phyloP scores from a whole-genome alignment of 2,888 invertebrate species.

The Pheosia tremula region DNA sequence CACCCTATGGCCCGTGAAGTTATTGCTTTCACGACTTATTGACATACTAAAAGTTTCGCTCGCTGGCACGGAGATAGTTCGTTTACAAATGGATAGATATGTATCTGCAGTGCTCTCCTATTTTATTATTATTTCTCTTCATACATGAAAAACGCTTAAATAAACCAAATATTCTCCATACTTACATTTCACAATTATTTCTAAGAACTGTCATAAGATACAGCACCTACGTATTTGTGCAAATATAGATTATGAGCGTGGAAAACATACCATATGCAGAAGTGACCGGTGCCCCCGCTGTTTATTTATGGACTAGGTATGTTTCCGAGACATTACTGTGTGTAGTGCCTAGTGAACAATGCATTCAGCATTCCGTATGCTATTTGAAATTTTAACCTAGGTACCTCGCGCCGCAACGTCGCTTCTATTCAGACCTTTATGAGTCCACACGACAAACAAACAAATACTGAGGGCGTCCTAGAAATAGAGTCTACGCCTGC shows the following conservation, averaged over 20 bases:
- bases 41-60: conserved; percentile 51
- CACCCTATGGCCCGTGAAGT: conserved; percentile 63
- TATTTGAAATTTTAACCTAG: conserved; percentile 26
- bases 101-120: conserved; percentile 21
- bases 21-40: conserved; percentile 67
- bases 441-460: conserved; percentile 56
- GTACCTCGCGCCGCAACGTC: conserved; percentile 36
- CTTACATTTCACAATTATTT: too few relatives aligned
- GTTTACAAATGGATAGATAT: conserved; percentile 35
- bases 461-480: conserved; percentile 50
- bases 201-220: too few relatives aligned
- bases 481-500: conserved; percentile 67
- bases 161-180: too few relatives aligned
- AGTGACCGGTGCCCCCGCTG: conserved; percentile 8
- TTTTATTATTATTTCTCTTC: too few relatives aligned
- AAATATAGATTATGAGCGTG: too few relatives aligned
- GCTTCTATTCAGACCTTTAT: conserved; percentile 49
- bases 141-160: too few relatives aligned
- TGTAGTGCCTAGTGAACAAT: conserved; percentile 1
- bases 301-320: conserved; percentile 3
- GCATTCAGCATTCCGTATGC: conserved; percentile 19
- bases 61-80: conserved; percentile 31
- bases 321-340: conserved; percentile 5
- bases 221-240: too few relatives aligned
- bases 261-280: background rate